These are phyloP conservation scores for Gymnothorax javanicus DNA, from an alignment of 2,797 vertebrate genomes.

Conservation along the genomic window DNA sequence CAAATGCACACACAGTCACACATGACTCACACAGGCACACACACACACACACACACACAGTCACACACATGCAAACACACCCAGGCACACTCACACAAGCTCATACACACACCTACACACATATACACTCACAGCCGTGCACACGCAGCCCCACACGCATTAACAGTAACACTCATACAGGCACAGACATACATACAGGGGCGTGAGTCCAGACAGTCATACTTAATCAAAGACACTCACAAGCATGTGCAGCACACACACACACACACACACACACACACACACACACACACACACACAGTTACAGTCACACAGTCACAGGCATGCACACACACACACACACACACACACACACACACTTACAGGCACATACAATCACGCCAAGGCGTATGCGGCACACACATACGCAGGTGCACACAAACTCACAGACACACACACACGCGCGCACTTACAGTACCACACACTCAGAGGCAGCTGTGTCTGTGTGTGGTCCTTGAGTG, in stretches of 20 bases:
- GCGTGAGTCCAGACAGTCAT: too few species aligned
- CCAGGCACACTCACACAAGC: too few species aligned
- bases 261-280: conserved; percentile 26
- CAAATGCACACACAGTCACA: too few species aligned
- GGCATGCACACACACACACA: conserved; percentile 42
- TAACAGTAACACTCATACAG: too few species aligned
- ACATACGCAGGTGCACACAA: not conserved
- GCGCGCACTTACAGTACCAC: conserved; percentile 33
- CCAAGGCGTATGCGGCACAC: not conserved
- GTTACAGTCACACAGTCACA: too few species aligned
- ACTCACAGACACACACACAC: not conserved
- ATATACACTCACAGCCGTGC: too few species aligned
- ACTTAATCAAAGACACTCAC: not conserved
- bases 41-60: too few species aligned
- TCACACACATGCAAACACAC: too few species aligned
- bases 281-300: conserved; percentile 48
- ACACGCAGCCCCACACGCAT: too few species aligned
- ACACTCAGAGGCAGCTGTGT: conserved; percentile 57
- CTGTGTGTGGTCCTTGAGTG: conserved; percentile 52
- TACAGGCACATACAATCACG: conserved; percentile 29
- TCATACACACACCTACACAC: too few species aligned
- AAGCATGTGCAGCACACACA: not conserved
- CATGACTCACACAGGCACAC: too few species aligned
- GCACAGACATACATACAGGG: too few species aligned
- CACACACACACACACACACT: conserved; percentile 60